Evolutionary conservation across 2,797 vertebrate species (phyloP), one percentile per base, ranked within the genome.

Genomic region (Ceyx erithaca): DNA sequence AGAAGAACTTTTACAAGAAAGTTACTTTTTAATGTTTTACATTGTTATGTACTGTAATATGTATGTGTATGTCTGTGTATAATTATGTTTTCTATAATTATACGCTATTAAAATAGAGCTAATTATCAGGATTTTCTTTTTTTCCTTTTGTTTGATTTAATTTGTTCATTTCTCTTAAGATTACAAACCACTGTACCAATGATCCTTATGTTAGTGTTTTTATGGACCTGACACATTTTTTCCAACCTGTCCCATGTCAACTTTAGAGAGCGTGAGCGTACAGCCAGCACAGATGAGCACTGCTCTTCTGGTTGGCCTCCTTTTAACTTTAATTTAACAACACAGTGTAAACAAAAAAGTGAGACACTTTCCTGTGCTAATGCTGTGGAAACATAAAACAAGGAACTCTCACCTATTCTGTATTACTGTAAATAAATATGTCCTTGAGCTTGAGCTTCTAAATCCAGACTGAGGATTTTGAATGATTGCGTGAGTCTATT

Each of bases 1-100:
- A 97, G 96, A 97, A 97, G 95, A 97, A 96, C 95, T 97, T 97
- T 97, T 96, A 95, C 94, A 96, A 97, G 95, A 97, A 97, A 96
- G 93, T 95, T 95, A 95, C 97, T 97, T 96, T 97, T 96, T 95
- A 93, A 94, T 92, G 89, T 97, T 97, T 95, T 92, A 94, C 93
- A 95, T 96, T 94, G 93, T 96, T 96, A 93, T 57, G 91, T 97
- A 96, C 80, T 91, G 95, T 96, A 97, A 86, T 93, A 79, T 95
- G 89, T 95, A 95, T 37, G 91, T 96, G 93, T 97, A 92, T 90
- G 95, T 97, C 82, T 86, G 77, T 92, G 96, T 97, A 94, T 96
- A 92, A 95, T 95, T 95, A 93, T 96, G 73, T 70, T 57, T 92
- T 73, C 89, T 95, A 85, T 95, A 96, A 97, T 97, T 93, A 95